Evolutionary conservation across 2,797 vertebrate genomes (phyloP).

Genomic region (Botia almorhae): DNA sequence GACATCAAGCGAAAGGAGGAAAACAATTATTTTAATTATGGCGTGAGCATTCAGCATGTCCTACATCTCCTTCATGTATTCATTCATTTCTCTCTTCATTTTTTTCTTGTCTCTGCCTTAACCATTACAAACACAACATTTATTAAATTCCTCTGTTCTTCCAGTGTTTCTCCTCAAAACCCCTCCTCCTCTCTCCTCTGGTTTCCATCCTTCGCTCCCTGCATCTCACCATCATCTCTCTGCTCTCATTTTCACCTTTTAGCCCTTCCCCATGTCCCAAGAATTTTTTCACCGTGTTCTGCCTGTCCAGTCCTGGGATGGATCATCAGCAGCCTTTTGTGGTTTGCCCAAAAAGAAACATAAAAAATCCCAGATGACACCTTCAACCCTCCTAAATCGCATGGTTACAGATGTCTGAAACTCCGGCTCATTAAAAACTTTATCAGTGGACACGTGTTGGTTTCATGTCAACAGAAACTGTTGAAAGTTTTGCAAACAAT

Average conservation of each 20-base stretch:
- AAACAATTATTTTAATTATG: no score
- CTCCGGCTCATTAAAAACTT: background rate
- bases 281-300: conserved; percentile 36
- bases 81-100: conserved; percentile 23
- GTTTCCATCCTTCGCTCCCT: conserved; percentile 60
- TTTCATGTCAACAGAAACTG: conserved; percentile 15
- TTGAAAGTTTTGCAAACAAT: background rate
- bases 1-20: no score
- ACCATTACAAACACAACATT: conserved; percentile 73
- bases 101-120: conserved; percentile 63
- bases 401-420: conserved; percentile 1
- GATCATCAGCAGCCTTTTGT: conserved; percentile 12
- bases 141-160: conserved; percentile 67
- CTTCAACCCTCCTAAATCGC: background rate
- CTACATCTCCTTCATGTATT: no score
- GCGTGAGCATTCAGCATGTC: no score
- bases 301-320: conserved; percentile 12
- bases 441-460: conserved; percentile 4
- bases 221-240: conserved; percentile 60
- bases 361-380: background rate
- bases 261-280: conserved; percentile 47
- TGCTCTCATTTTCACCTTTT: conserved; percentile 62
- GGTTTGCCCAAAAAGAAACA: conserved; percentile 2
- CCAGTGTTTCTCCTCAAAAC: conserved; percentile 69
- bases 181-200: conserved; percentile 62